Evolutionary conservation across 1,140 invertebrate species (phyloP), one percentile per base, ranked within the genome.

Genomic region (Cherax quadricarinatus): DNA sequence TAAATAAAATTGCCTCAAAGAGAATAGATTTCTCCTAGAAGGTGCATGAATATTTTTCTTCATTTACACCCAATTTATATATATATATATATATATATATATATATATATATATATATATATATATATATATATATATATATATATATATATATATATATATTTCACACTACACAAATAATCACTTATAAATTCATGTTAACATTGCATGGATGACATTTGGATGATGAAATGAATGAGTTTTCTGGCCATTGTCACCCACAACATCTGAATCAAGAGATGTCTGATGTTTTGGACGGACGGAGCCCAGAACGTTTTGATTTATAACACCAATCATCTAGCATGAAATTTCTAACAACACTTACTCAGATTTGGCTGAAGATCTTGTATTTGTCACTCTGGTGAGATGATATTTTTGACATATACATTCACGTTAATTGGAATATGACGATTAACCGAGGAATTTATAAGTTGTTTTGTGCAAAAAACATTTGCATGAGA

Each of bases 111-210:
- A 75, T 21, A 75, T 24, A 75, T 75, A 18, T 75, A 24, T 75
- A 75, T 75, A 75, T 75, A 75, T 75, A 75, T 75, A 75, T 75
- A 75, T 75, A 30, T 66, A 66, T 66, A 18, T 66, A 66, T 66
- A 66, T 66, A 66, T 16, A 16, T 5, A 21, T 21, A 5, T 2
- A 57, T 9, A 7, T 9, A 57, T 57, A 70, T 41, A 70, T 70
- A 16, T n/a, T 21, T 75, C 70, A 30, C 14, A 75, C n/a, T 30
- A 5, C 70, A 75, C n/a, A n/a, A 66, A 10, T 66, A 66, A 66
- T 66, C 62, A 66, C 14, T 75, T 12, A 75, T 30, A 10, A 7
- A 75, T 7, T 24, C 24, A 21, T n/a, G 21, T 30, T 75, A 41
- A 41, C 30, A 41, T 41, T 75, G 12, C 24, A 75, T 75, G 70